Percentiles rank a stretch among this genome's conserved stretches.
These are phyloP conservation scores for Hyposoter didymator DNA, from an alignment of 2,888 invertebrate species.

Conservation along the genomic window DNA sequence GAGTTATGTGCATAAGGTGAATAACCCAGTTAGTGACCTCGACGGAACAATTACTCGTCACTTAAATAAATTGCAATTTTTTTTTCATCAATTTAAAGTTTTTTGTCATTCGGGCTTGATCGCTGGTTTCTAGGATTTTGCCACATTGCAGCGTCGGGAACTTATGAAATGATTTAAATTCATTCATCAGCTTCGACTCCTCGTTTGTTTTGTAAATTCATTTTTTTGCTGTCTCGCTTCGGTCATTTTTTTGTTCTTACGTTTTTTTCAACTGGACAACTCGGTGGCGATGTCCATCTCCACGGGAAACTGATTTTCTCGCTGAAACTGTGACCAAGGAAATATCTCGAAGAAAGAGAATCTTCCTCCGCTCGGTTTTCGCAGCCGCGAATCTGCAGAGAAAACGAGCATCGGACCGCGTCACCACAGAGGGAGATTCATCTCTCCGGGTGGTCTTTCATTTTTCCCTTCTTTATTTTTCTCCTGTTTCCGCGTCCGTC, in stretches of 20 bases:
- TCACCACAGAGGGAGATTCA: slow-evolving; percentile 50
- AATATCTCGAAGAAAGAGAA: slow-evolving; percentile 12
- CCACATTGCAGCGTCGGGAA: background rate
- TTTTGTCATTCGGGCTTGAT: background rate
- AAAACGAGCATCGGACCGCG: slow-evolving; percentile 50
- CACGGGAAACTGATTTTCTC: slow-evolving; percentile 52
- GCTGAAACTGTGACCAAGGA: slow-evolving; percentile 36
- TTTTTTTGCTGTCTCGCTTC: slow-evolving; percentile 19
- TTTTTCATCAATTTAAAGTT: background rate
- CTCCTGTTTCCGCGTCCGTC: slow-evolving; percentile 26
- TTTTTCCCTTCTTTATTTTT: slow-evolving; percentile 42
- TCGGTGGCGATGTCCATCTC: slow-evolving; percentile 53
- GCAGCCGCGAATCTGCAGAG: slow-evolving; percentile 46
- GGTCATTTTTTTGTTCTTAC: background rate
- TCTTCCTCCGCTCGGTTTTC: slow-evolving; percentile 16
- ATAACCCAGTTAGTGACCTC: slow-evolving; percentile 50
- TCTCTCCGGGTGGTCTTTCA: slow-evolving; percentile 61
- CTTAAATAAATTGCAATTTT: background rate
- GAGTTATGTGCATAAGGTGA: slow-evolving; percentile 39
- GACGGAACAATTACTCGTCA: slow-evolving; percentile 9
- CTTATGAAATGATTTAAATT: background rate
- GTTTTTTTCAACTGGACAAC: background rate
- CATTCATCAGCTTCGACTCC: background rate
- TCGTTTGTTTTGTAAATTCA: background rate
- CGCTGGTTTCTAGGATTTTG: background rate